Evolutionary conservation across 2,888 invertebrate genomes (phyloP).

Genomic region (Drosophila stalkeri): DNA sequence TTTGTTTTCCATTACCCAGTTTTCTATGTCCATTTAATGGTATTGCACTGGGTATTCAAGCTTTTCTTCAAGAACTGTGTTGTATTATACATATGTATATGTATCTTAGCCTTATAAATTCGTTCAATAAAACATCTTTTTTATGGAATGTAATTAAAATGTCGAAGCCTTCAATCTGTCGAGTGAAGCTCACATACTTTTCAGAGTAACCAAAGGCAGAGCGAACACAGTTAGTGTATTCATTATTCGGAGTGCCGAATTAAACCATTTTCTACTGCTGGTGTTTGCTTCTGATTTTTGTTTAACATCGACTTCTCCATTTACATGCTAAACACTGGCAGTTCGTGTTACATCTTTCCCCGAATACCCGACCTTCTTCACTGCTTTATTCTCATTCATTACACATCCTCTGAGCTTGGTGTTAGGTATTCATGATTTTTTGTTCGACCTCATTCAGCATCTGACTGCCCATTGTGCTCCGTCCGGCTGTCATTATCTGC

Average conservation of each 20-base stretch:
- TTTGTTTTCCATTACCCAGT: conserved; percentile 39
- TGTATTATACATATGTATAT: background rate
- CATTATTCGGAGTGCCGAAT: conserved; percentile 8
- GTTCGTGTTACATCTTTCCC: conserved; percentile 34
- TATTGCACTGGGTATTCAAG: conserved; percentile 2
- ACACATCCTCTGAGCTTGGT: conserved; percentile 34
- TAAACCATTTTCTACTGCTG: conserved; percentile 13
- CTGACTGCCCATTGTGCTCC: conserved; percentile 41
- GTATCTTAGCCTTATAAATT: background rate
- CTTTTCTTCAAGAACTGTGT: background rate
- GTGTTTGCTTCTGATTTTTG: conserved; percentile 56
- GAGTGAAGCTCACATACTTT: background rate
- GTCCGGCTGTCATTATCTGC: conserved; percentile 59
- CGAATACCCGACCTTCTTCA: background rate
- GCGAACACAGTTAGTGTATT: background rate
- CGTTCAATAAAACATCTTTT: background rate
- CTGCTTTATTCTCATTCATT: conserved; percentile 7
- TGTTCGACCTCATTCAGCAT: conserved; percentile 11
- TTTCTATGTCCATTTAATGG: conserved; percentile 23
- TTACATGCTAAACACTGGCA: conserved; percentile 73
- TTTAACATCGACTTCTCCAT: conserved; percentile 69
- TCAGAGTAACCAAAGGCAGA: background rate
- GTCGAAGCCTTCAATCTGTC: background rate
- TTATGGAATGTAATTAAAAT: background rate
- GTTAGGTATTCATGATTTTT: conserved; percentile 17